Evolutionary conservation across 2,113 vertebrate genomes (phyloP), one percentile per base, ranked within the genome.

Genomic region (Colaptes auratus): DNA sequence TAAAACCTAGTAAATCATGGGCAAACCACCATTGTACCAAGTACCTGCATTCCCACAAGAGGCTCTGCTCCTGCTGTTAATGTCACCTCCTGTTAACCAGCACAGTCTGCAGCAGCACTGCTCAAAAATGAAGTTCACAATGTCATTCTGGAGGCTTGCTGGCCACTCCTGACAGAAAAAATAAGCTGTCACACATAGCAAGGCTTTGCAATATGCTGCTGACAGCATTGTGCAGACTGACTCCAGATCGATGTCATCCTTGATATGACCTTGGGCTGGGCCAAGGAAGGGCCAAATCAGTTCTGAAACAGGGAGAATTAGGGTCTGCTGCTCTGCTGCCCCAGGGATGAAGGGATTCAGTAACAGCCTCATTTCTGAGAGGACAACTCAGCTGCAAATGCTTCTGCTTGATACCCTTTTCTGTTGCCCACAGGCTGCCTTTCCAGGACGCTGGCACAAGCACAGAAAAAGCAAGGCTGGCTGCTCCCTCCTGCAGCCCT

Each of bases 161-260:
- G 82, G 36, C 20, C 8, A 2, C 48, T 9, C 3, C 16, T 0
- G 1, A 46, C 33, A 63, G 19, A 16, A 25, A 21, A 66, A 80
- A 52, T 5, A 28, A 23, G 24, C 5, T 2, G 3, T 55, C 60
- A 17, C 28, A 31, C 0, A 0, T 6, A 72, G 44, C 33, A 53
- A 19, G 21, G 33, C 23, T 24, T 15, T 20, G 11, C 48, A 28
- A 36, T 24, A 46, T 53, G 50, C 55, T 79, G 55, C 39, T 73
- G 53, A n/a, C 30, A 58, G 20, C 1, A 0, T 0, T 7, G 33
- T 33, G 15, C 53, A 82, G 70, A 66, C 18, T 55, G 59, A 28
- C 23, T 67, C 27, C 35, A n/a, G 35, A 18, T 9, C 20, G 52
- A 73, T 16, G 42, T 5, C 64, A 25, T 7, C 39, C 24, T 9